These are phyloP conservation scores for Takifugu bimaculatus DNA, from an alignment of 2,113 vertebrate species.

Conservation along the genomic window DNA sequence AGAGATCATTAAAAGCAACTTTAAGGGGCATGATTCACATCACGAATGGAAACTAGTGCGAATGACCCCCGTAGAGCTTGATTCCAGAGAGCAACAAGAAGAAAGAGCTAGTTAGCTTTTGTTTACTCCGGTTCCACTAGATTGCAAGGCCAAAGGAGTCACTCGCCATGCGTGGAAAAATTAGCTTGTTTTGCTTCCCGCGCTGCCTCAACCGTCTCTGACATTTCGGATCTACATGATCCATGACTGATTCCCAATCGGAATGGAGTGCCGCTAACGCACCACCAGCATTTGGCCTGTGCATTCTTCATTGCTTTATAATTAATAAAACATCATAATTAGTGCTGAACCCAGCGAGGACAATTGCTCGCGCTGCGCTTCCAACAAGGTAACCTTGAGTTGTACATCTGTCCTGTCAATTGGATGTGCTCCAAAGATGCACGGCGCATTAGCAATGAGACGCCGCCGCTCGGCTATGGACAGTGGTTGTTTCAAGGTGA, in stretches of 20 bases:
- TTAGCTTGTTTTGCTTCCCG: constrained; percentile 70
- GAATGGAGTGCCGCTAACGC: constrained; percentile 52
- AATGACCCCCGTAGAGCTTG: constrained; percentile 50
- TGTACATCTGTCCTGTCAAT: constrained; percentile 60
- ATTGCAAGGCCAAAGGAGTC: constrained; percentile 64
- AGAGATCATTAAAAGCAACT: constrained; percentile 10
- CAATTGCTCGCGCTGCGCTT: constrained; percentile 48
- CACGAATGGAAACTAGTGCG: too few species aligned
- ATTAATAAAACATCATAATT: constrained; percentile 68
- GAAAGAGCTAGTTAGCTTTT: constrained; percentile 48
- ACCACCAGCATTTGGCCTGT: constrained; percentile 39
- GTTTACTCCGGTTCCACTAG: constrained; percentile 63
- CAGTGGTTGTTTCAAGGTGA: constrained; percentile 56
- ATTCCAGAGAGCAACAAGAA: constrained; percentile 33
- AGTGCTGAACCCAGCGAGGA: constrained; percentile 45
- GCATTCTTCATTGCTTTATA: constrained; percentile 58
- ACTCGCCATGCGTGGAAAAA: constrained; percentile 60
- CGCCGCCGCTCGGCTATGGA: constrained; percentile 18
- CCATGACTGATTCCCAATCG: constrained; percentile 75
- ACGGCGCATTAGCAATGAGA: constrained; percentile 48
- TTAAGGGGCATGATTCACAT: not conserved
- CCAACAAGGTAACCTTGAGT: constrained; percentile 67
- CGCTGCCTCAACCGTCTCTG: constrained; percentile 61
- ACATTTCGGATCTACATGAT: constrained; percentile 71
- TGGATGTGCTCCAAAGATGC: constrained; percentile 60